phyloP scores from a whole-genome alignment of 2,113 vertebrate species.

The Nycticryphes semicollaris region DNA sequence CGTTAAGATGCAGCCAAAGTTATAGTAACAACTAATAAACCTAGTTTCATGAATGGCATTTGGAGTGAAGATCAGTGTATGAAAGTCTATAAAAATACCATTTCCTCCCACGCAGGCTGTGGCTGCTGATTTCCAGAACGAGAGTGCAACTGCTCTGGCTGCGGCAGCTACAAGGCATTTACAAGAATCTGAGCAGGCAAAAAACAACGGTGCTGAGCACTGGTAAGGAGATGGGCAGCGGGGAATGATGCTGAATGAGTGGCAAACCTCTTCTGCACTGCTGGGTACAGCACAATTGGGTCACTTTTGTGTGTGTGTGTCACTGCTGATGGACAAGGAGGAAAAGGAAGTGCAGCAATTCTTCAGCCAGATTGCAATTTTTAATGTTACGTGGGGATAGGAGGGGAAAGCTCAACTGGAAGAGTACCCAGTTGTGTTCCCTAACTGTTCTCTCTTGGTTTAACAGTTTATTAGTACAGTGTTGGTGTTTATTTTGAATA shows the following conservation, averaged over 20 bases:
- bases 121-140: constrained; percentile 96
- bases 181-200: constrained; percentile 94
- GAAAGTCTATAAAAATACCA: accelerated
- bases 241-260: accelerated
- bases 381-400: neutral
- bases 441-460: neutral
- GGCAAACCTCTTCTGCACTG: neutral
- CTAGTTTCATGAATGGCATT: neutral
- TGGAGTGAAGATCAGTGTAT: neutral
- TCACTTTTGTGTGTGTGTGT: neutral
- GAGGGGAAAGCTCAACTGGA: neutral
- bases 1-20: neutral
- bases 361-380: neutral
- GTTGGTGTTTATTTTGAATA: neutral
- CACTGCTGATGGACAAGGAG: neutral
- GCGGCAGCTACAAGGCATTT: constrained; percentile 93
- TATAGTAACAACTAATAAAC: neutral
- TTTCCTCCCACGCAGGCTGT: constrained; percentile 81
- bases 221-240: constrained; percentile 77
- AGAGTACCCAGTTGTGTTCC: neutral
- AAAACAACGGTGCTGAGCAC: constrained; percentile 84
- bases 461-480: neutral
- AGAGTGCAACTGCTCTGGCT: constrained; percentile 93
- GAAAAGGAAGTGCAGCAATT: neutral
- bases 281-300: neutral